Percentiles rank a stretch among this genome's conserved stretches.
These are phyloP conservation scores for Heliconius sara DNA, from an alignment of 2,888 invertebrate genomes.

Conservation along the genomic window DNA sequence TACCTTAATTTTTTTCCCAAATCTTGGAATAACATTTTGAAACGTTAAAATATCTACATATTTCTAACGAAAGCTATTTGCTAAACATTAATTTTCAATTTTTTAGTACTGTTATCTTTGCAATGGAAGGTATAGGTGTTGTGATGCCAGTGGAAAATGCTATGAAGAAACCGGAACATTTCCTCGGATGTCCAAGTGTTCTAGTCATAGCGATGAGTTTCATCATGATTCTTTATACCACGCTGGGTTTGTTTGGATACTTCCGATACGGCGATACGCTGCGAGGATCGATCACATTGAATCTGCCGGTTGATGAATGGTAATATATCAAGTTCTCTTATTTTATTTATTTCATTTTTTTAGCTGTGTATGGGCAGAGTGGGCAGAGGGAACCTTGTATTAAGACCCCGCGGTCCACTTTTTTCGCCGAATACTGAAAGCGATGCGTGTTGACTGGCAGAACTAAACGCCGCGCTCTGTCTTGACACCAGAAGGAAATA, in stretches of 20 bases:
- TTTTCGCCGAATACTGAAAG: not conserved
- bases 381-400: not conserved
- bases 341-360: not conserved
- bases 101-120: constrained; percentile 94
- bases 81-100: not conserved
- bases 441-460: not conserved
- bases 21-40: no score
- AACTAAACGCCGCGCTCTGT: not conserved
- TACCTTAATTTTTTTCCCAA: no score
- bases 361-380: no score
- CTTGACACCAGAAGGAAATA: not conserved
- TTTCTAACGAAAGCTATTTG: not conserved
- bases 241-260: constrained; percentile 95
- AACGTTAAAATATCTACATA: not conserved
- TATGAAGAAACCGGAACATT: constrained; percentile 92
- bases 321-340: constrained; percentile 61
- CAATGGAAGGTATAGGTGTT: constrained; percentile 97
- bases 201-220: constrained; percentile 93
- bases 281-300: constrained; percentile 91
- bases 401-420: not conserved
- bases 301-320: constrained; percentile 88
- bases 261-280: constrained; percentile 90
- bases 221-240: constrained; percentile 89
- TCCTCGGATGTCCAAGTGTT: constrained; percentile 92
- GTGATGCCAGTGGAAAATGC: constrained; percentile 97